Percentiles rank a stretch among this genome's conserved stretches.
These are phyloP conservation scores for Euclidia mi DNA, from an alignment of 2,888 invertebrate species.

Conservation along the genomic window DNA sequence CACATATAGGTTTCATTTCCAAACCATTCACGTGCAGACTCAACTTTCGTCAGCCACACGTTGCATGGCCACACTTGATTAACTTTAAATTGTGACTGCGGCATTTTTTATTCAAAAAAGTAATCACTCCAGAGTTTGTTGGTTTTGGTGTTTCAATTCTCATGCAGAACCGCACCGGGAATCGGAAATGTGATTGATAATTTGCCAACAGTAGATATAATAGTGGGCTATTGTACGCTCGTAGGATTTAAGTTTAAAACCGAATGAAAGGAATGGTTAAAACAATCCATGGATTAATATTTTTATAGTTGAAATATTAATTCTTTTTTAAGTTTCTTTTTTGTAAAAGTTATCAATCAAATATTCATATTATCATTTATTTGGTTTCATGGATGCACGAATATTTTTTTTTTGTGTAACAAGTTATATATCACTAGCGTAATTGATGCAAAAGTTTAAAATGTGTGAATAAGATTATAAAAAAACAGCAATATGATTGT, in stretches of 20 bases:
- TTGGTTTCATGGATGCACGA: too few species aligned
- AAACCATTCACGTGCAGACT: too few species aligned
- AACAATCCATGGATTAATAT: not conserved
- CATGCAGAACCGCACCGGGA: slow-evolving; percentile 64
- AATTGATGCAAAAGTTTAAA: too few species aligned
- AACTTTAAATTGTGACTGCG: slow-evolving; percentile 50
- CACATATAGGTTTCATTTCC: too few species aligned
- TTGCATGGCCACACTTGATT: slow-evolving; percentile 39
- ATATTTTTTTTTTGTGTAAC: too few species aligned
- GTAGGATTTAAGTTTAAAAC: slow-evolving; percentile 23
- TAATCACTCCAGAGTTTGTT: slow-evolving; percentile 60
- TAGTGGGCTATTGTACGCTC: slow-evolving; percentile 38
- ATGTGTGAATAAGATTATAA: too few species aligned
- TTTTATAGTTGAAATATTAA: not conserved
- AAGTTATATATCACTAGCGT: too few species aligned
- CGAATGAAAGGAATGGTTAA: not conserved
- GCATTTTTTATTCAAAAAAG: slow-evolving; percentile 60
- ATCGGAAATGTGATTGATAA: slow-evolving; percentile 64
- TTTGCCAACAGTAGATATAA: slow-evolving; percentile 58
- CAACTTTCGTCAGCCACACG: slow-evolving; percentile 18
- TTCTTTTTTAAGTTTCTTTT: not conserved
- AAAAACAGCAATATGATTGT: too few species aligned
- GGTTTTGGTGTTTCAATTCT: slow-evolving; percentile 64
- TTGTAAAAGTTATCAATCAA: too few species aligned
- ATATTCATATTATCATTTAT: too few species aligned